These are phyloP conservation scores for Cebidichthys violaceus DNA, from an alignment of 2,113 vertebrate genomes.

Conservation along the genomic window DNA sequence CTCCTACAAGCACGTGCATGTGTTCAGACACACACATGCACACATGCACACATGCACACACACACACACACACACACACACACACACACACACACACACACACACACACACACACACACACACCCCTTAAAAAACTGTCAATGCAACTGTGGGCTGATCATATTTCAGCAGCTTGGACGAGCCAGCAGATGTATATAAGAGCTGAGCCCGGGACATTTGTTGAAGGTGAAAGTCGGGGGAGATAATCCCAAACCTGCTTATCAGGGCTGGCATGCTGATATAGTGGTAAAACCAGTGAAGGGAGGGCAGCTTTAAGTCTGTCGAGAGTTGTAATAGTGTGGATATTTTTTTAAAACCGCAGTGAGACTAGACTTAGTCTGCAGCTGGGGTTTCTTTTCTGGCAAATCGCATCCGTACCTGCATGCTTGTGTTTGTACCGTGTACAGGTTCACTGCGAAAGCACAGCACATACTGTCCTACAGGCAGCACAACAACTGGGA, in stretches of 20 bases:
- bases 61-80: conserved; percentile 30
- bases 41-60: conserved; percentile 19
- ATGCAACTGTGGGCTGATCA: conserved; percentile 69
- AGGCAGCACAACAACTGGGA: background rate
- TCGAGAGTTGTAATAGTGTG: background rate
- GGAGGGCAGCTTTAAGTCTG: conserved; percentile 8
- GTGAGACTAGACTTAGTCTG: conserved; percentile 17
- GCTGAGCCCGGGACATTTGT: conserved; percentile 51
- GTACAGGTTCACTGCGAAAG: conserved; percentile 32
- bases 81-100: conserved; percentile 32
- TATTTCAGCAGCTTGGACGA: conserved; percentile 60
- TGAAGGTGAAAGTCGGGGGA: conserved; percentile 73
- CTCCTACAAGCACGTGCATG: conserved; percentile 72
- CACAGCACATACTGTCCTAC: conserved; percentile 28
- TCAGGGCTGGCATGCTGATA: conserved; percentile 23
- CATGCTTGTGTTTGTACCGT: background rate
- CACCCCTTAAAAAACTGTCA: conserved; percentile 58
- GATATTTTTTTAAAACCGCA: background rate
- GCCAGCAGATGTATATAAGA: conserved; percentile 43
- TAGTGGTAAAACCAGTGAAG: conserved; percentile 5
- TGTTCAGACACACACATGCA: conserved; percentile 42
- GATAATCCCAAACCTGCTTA: conserved; percentile 51
- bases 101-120: conserved; percentile 32
- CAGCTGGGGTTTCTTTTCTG: conserved; percentile 25
- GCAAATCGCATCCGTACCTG: background rate